phyloP scores from a whole-genome alignment of 2,113 vertebrate species.

The Geothlypis trichas region DNA sequence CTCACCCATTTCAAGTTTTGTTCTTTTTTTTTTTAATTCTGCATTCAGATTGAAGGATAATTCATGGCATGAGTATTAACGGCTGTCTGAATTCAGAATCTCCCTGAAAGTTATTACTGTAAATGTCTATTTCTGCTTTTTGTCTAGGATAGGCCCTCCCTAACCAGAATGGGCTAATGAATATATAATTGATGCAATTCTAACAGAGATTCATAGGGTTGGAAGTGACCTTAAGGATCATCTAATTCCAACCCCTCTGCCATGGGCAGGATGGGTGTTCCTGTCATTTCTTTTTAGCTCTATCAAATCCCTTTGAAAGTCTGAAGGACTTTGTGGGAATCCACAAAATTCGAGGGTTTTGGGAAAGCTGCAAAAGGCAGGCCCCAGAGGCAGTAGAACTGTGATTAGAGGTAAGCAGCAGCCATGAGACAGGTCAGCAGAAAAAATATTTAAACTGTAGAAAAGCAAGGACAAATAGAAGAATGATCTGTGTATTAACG shows the following conservation, averaged over 20 bases:
- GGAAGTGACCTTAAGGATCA: neutral
- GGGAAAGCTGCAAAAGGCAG: too few relatives aligned
- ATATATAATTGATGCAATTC: neutral
- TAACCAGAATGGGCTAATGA: neutral
- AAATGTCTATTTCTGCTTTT: conserved; percentile 6
- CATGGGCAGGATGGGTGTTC: neutral
- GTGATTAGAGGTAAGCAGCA: too few relatives aligned
- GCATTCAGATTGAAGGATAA: conserved; percentile 29
- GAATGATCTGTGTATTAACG: too few relatives aligned
- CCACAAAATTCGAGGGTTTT: too few relatives aligned
- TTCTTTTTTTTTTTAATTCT: neutral
- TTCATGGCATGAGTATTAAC: conserved; percentile 7
- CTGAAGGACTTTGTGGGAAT: too few relatives aligned
- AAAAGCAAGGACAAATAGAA: too few relatives aligned
- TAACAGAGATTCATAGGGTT: neutral
- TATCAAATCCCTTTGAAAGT: neutral
- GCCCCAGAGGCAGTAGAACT: too few relatives aligned
- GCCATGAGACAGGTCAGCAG: too few relatives aligned
- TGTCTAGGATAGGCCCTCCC: neutral
- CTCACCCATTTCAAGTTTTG: neutral
- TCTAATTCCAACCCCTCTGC: neutral
- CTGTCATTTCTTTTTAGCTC: neutral
- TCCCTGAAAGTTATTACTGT: neutral
- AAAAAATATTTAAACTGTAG: too few relatives aligned
- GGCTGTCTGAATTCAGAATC: neutral